phyloP scores from a whole-genome alignment of 1,140 invertebrate genomes.

The Bacillus rossius region DNA sequence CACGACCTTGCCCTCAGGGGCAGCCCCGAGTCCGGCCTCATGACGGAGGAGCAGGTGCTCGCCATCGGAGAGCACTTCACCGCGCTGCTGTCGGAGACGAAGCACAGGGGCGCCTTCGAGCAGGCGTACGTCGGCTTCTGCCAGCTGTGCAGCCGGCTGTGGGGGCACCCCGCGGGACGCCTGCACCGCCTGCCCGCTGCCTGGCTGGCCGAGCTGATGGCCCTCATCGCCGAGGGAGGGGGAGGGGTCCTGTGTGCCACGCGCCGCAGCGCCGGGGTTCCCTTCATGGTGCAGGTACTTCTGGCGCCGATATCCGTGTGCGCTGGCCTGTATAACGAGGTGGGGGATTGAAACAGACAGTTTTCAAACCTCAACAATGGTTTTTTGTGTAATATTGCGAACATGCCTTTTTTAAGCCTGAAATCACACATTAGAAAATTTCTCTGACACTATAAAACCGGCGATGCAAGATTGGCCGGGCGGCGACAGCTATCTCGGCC shows the following conservation, averaged over 20 bases:
- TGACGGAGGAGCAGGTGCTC: slow-evolving; percentile 41
- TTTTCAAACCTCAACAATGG: too few species aligned
- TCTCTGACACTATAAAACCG: too few species aligned
- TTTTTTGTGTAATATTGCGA: too few species aligned
- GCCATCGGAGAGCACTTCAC: slow-evolving; percentile 68
- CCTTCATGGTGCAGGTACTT: slow-evolving; percentile 80
- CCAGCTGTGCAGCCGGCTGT: slow-evolving; percentile 44
- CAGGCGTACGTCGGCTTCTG: slow-evolving; percentile 88
- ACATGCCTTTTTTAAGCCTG: too few species aligned
- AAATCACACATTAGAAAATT: too few species aligned
- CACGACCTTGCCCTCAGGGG: too few species aligned
- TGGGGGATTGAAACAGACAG: too few species aligned
- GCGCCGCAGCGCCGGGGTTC: slow-evolving; percentile 83
- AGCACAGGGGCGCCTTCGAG: slow-evolving; percentile 93
- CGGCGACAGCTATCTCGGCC: too few species aligned
- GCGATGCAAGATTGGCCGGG: too few species aligned
- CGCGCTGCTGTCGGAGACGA: slow-evolving; percentile 67
- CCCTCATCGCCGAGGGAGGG: slow-evolving; percentile 48
- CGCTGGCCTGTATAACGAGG: too few species aligned
- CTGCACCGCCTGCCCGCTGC: slow-evolving; percentile 57
- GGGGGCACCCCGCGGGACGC: slow-evolving; percentile 41
- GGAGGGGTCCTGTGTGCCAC: slow-evolving; percentile 66
- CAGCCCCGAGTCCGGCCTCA: slow-evolving; percentile 12
- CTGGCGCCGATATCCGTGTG: neutral
- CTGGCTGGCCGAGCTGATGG: slow-evolving; percentile 66